Percentiles rank a stretch among this genome's conserved stretches.
Conservation (phyloP, 2,113 vertebrate species). For the Chamaea fasciata region DNA sequence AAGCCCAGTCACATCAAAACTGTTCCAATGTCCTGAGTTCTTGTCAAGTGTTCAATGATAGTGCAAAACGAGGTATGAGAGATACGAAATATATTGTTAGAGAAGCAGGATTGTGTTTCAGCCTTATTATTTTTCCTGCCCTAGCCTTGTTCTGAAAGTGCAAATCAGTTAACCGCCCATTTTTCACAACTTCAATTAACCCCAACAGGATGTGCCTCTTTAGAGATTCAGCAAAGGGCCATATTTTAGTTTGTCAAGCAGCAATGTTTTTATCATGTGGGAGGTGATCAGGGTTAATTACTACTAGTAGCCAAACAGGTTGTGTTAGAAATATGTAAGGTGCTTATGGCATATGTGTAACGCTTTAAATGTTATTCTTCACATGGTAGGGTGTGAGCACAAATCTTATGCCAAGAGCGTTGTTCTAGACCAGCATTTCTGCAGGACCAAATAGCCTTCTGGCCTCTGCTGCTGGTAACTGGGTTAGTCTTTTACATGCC, state of each 20-base stretch:
- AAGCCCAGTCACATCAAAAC: accelerated
- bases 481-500: not conserved
- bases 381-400: not conserved
- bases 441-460: not conserved
- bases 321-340: not conserved
- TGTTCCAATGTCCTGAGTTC: not conserved
- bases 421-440: not conserved
- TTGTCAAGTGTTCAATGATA: not conserved
- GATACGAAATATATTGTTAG: not conserved
- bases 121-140: not conserved
- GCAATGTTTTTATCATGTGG: not conserved
- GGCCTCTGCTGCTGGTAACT: not conserved
- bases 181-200: not conserved
- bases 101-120: not conserved
- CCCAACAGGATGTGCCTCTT: not conserved
- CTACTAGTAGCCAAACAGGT: not conserved
- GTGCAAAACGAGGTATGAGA: accelerated
- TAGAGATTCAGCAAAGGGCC: not conserved
- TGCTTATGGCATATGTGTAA: not conserved
- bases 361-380: not conserved
- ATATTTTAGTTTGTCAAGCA: not conserved
- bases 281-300: not conserved
- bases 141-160: not conserved
- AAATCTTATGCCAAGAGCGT: too few species aligned
- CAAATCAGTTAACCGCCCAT: not conserved